Base-by-base conservation (phyloP, 2,797 vertebrate genomes). In the Arrhamphus sclerolepis region DNA sequence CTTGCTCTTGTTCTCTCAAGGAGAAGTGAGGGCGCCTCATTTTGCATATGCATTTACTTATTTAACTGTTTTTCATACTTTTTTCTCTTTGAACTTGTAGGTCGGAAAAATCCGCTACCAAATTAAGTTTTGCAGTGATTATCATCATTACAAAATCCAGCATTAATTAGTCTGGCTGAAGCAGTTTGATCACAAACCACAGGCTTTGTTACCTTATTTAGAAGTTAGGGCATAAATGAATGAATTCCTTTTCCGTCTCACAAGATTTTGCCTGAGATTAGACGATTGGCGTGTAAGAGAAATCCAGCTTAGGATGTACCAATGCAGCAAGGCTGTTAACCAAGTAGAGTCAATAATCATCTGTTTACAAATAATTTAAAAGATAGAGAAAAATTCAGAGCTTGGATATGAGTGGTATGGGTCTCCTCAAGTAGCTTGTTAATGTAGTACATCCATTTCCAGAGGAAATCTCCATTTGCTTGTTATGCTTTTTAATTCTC, bases 401-500 rank as follows among this genome's bases (percentile, higher is more conserved):
- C 34, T 14, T 38, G 42, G 18, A 5, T 53, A 40, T 60, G 77
- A 75, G 53, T 55, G 55, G 28, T 50, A 19, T 44, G 53, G 28
- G 52, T 73, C 53, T 40, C 43, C 47, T 56, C 64, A 61, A 68
- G 56, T 22, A 7, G 20, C 9, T 52, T 8, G 41, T 42, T 77
- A 73, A 73, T 63, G 50, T 48, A 41, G 49, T 56, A 56, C 73
- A 55, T 75, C 56, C 55, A 19, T 81, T 57, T 77, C 38, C 55
- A 10, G 61, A 65, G 62, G 44, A 58, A 61, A 60, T 78, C 66
- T 66, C 60, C 72, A 70, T 83, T 79, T 55, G 54, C 79, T 64
- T 77, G 55, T 61, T 58, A 34, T 72, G 56, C 66, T 34, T 67
- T 38, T 48, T 83, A 80, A 86, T 88, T 73, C 78, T 80, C 63